Evolutionary conservation across 2,888 invertebrate species (phyloP).

Genomic region (Chymomyza procnemis): DNA sequence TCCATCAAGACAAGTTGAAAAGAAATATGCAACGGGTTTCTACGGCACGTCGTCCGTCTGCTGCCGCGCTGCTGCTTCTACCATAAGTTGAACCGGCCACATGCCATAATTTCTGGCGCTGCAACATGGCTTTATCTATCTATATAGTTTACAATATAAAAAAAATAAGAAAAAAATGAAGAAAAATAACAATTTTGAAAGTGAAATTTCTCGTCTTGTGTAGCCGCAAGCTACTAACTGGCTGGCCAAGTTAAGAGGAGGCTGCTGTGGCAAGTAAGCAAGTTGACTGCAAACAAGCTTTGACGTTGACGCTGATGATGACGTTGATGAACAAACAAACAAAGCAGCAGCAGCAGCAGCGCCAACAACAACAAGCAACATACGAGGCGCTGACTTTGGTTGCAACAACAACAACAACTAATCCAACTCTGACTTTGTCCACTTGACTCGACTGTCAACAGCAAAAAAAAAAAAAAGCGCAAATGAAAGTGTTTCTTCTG

Average conservation of each 20-base stretch:
- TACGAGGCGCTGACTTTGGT: constrained; percentile 16
- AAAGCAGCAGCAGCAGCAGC: constrained; percentile 25
- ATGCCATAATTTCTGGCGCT: constrained; percentile 1
- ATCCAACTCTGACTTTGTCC: background rate
- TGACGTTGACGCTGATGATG: constrained; percentile 48
- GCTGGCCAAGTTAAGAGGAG: background rate
- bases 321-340: constrained; percentile 58
- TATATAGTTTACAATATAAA: background rate
- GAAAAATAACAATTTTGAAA: constrained; percentile 44
- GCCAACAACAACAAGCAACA: constrained; percentile 25
- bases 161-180: background rate
- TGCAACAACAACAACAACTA: background rate
- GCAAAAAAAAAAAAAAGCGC: background rate
- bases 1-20: background rate
- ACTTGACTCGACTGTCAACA: constrained; percentile 7
- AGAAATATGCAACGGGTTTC: constrained; percentile 3
- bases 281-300: background rate
- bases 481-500: constrained; percentile 6
- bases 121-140: background rate
- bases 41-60: background rate
- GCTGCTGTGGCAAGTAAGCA: background rate
- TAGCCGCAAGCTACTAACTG: background rate
- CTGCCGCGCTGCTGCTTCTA: background rate
- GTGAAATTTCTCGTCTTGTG: constrained; percentile 48
- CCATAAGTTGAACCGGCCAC: background rate